A percentile compares a stretch with the other conserved stretches of the same genome.
Evolutionary conservation across 2,888 invertebrate genomes (phyloP).

Genomic region (Eupsilia transversa): DNA sequence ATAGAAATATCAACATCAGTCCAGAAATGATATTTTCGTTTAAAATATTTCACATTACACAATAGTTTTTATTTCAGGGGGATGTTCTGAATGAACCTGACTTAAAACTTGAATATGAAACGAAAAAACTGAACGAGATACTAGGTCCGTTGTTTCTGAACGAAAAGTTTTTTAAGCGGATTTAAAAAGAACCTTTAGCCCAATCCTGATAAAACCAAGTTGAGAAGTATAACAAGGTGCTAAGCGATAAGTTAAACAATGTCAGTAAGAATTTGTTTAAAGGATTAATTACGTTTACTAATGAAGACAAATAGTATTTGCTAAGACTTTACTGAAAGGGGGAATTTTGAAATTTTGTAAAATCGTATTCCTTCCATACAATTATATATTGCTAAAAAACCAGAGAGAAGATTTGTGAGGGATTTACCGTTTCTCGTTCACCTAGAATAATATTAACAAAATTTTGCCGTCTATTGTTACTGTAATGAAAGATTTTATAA

Average conservation of each 20-base stretch:
- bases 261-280: slow-evolving; percentile 59
- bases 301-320: slow-evolving; percentile 66
- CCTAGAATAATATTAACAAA: not conserved
- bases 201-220: slow-evolving; percentile 57
- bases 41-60: not conserved
- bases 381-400: not conserved
- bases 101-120: not conserved
- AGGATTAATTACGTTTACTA: slow-evolving; percentile 66
- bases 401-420: slow-evolving; percentile 1
- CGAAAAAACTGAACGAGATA: not conserved
- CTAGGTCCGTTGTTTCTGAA: slow-evolving; percentile 18
- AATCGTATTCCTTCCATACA: slow-evolving; percentile 14
- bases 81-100: not conserved
- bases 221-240: slow-evolving; percentile 57
- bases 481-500: not conserved
- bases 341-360: slow-evolving; percentile 38
- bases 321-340: slow-evolving; percentile 39
- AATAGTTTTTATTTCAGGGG: not conserved
- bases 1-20: too few species aligned
- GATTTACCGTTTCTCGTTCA: not conserved
- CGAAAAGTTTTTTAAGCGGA: slow-evolving; percentile 48
- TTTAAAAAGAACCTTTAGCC: slow-evolving; percentile 41
- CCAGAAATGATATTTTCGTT: not conserved
- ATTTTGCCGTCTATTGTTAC: not conserved
- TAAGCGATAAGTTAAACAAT: slow-evolving; percentile 64